Evolutionary conservation across 2,888 invertebrate genomes (phyloP).

Genomic region (Keiferia lycopersicella): DNA sequence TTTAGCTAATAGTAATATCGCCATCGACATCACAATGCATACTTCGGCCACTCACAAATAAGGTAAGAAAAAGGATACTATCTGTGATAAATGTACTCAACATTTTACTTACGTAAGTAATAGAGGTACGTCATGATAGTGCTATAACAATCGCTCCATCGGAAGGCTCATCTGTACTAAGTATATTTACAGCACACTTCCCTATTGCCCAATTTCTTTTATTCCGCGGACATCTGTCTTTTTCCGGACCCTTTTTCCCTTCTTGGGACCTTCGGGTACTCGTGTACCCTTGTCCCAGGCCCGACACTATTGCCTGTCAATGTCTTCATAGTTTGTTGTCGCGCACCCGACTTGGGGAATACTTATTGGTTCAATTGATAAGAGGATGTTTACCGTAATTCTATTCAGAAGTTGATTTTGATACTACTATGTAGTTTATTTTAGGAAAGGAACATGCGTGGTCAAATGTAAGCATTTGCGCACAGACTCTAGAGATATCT

Average conservation of each 20-base stretch:
- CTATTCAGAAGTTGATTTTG: not conserved
- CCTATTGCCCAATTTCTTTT: slow-evolving; percentile 57
- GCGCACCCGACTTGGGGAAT: slow-evolving; percentile 47
- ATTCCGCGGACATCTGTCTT: slow-evolving; percentile 66
- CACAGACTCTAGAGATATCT: no score
- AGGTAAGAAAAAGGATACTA: no score
- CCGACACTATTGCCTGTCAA: slow-evolving; percentile 67
- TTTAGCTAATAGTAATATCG: no score
- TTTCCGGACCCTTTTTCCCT: slow-evolving; percentile 67
- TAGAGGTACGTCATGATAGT: not conserved
- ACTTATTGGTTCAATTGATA: slow-evolving; percentile 40
- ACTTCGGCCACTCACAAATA: no score
- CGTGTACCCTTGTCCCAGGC: slow-evolving; percentile 56
- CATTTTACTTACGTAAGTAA: not conserved
- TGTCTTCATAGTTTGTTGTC: slow-evolving; percentile 65
- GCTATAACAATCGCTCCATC: slow-evolving; percentile 9
- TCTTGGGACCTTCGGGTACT: slow-evolving; percentile 37
- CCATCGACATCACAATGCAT: no score
- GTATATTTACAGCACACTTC: slow-evolving; percentile 46
- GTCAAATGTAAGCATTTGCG: no score
- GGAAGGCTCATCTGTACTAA: not conserved
- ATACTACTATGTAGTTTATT: no score
- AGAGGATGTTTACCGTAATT: not conserved
- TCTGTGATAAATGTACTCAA: no score
- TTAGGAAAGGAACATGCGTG: no score